A percentile compares a stretch with the other conserved stretches of the same genome.
Conservation (phyloP, 2,888 invertebrate species). For the Dryomyza anilis region DNA sequence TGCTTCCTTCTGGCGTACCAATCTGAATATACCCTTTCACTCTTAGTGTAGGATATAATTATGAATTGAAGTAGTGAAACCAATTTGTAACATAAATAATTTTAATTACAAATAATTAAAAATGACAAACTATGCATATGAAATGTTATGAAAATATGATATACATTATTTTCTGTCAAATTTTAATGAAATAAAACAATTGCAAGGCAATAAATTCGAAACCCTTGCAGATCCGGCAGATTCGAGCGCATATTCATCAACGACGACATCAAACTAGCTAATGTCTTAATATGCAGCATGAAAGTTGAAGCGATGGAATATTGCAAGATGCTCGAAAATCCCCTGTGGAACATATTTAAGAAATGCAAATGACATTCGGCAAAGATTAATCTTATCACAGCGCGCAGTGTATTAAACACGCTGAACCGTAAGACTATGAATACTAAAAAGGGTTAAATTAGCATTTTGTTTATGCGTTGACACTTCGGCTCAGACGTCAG, state of each 20-base stretch:
- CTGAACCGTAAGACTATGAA: conserved; percentile 55
- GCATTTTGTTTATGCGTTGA: conserved; percentile 56
- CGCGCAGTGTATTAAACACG: conserved; percentile 5
- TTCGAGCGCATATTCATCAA: not conserved
- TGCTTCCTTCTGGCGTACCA: no score
- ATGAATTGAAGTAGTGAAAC: no score
- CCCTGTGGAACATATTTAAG: conserved; percentile 41
- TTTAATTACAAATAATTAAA: no score
- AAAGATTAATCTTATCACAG: conserved; percentile 43
- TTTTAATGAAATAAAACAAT: conserved; percentile 19
- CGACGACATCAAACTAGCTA: not conserved
- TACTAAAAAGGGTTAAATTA: conserved; percentile 59
- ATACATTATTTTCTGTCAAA: no score
- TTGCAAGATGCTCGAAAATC: conserved; percentile 17
- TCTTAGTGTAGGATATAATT: no score
- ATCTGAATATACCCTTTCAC: no score
- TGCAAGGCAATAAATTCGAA: conserved; percentile 12
- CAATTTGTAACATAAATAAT: no score
- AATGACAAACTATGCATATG: no score
- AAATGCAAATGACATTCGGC: conserved; percentile 48
- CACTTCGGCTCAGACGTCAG: conserved; percentile 38
- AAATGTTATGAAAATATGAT: no score
- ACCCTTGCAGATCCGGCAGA: not conserved
- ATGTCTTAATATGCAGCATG: conserved; percentile 4
- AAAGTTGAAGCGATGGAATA: not conserved